A percentile compares a stretch with the other conserved stretches of the same genome.
These are phyloP conservation scores for Megastigmus dorsalis DNA, from an alignment of 2,888 invertebrate genomes.

Conservation along the genomic window DNA sequence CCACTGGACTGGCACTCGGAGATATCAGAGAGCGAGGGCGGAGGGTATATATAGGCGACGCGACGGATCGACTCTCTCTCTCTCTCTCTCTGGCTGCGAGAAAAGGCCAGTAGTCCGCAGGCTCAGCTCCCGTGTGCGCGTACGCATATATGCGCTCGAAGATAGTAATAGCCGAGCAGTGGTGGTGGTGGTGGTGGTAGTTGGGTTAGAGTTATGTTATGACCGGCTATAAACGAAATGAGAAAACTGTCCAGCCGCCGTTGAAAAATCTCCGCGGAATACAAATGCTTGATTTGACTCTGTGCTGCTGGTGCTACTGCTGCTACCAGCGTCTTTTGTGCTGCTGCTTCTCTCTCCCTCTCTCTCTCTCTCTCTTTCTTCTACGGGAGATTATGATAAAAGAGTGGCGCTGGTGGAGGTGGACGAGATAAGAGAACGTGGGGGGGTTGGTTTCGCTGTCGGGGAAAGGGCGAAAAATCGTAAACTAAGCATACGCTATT, in stretches of 20 bases:
- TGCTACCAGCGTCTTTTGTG: conserved; percentile 50
- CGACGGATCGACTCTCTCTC: conserved; percentile 13
- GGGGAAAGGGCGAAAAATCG: conserved; percentile 25
- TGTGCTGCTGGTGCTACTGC: no score
- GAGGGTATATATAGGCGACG: neutral
- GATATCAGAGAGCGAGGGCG: neutral
- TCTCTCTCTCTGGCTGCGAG: no score
- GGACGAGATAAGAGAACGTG: neutral
- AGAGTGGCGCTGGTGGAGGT: neutral
- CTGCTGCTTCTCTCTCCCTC: conserved; percentile 39
- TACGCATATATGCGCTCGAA: no score
- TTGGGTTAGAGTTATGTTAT: conserved; percentile 69
- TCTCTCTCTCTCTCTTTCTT: conserved; percentile 45
- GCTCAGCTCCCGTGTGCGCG: no score
- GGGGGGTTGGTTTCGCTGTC: neutral
- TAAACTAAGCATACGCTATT: conserved; percentile 47
- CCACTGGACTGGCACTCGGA: neutral
- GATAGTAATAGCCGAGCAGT: conserved; percentile 21
- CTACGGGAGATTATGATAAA: conserved; percentile 41
- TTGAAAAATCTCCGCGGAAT: conserved; percentile 72
- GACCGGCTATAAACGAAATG: conserved; percentile 72
- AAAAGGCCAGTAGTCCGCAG: no score
- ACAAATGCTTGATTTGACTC: conserved; percentile 70
- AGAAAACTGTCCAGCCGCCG: conserved; percentile 71
- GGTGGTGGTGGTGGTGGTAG: conserved; percentile 52